Evolutionary conservation across 2,797 vertebrate species (phyloP).

Genomic region (Fundulus diaphanus): DNA sequence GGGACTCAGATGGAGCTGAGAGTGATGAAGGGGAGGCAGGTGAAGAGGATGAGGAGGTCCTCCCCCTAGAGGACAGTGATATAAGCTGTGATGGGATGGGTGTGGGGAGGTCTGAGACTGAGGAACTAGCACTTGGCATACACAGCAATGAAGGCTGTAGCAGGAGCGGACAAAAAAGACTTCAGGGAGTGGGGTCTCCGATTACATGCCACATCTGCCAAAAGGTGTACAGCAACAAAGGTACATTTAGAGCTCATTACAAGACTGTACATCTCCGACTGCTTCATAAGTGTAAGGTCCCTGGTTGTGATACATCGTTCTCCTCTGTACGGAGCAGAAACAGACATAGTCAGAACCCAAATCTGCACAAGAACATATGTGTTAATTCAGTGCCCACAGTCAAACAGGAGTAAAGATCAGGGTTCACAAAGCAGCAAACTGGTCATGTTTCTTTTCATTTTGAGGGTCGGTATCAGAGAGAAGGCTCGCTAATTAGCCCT

Average conservation of each 20-base stretch:
- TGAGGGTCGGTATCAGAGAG: constrained; percentile 13
- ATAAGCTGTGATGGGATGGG: constrained; percentile 86
- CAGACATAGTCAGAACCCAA: constrained; percentile 98
- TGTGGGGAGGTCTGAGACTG: constrained; percentile 57
- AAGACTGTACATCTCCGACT: constrained; percentile 96
- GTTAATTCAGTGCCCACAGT: constrained; percentile 51
- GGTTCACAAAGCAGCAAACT: constrained; percentile 27
- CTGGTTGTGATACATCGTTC: constrained; percentile 93
- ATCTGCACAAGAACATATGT: constrained; percentile 92
- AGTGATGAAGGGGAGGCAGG: constrained; percentile 87
- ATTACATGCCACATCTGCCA: constrained; percentile 96
- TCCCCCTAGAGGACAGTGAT: constrained; percentile 89
- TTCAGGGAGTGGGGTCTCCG: constrained; percentile 82
- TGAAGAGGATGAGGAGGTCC: constrained; percentile 75
- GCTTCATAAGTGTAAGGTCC: constrained; percentile 95
- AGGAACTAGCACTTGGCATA: constrained; percentile 77
- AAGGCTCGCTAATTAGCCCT: constrained; percentile 67
- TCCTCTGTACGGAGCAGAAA: constrained; percentile 96
- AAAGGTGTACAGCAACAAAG: constrained; percentile 97
- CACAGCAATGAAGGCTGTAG: constrained; percentile 80
- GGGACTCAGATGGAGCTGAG: constrained; percentile 90
- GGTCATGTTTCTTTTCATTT: constrained; percentile 26
- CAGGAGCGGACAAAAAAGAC: constrained; percentile 71
- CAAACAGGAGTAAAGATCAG: constrained; percentile 64
- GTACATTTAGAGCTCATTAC: constrained; percentile 96